phyloP scores from a whole-genome alignment of 2,888 invertebrate genomes.

The Acrobasis suavella region DNA sequence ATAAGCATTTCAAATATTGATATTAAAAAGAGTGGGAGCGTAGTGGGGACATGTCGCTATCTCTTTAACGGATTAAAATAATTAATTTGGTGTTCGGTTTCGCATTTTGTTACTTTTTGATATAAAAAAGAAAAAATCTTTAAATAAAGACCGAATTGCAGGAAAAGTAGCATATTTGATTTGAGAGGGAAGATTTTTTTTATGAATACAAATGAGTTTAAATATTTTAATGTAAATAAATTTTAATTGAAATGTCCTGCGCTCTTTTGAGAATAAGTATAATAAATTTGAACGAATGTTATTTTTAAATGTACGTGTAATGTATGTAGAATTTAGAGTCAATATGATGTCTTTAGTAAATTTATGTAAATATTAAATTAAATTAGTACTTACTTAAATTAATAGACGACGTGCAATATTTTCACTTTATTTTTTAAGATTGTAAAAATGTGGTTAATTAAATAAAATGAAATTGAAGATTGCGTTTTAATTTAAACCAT shows the following conservation, averaged over 20 bases:
- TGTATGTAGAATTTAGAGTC: neutral
- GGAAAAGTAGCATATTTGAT: too few relatives aligned
- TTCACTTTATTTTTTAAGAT: slow-evolving; percentile 34
- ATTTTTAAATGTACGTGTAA: neutral
- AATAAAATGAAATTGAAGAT: slow-evolving; percentile 29
- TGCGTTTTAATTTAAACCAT: slow-evolving; percentile 23
- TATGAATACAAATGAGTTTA: too few relatives aligned
- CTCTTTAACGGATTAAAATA: too few relatives aligned
- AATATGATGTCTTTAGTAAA: neutral
- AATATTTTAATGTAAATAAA: neutral
- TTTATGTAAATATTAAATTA: slow-evolving; percentile 17
- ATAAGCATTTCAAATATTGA: too few relatives aligned
- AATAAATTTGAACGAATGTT: neutral
- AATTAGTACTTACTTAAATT: slow-evolving; percentile 16
- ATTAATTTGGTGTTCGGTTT: too few relatives aligned
- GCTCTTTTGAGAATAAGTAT: neutral
- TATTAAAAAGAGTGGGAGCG: too few relatives aligned
- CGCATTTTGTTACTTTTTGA: too few relatives aligned
- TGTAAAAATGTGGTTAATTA: slow-evolving; percentile 36
- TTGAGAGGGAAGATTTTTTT: too few relatives aligned
- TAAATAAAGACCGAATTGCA: too few relatives aligned
- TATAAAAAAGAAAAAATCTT: too few relatives aligned
- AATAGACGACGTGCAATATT: slow-evolving; percentile 34
- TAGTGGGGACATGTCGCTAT: too few relatives aligned
- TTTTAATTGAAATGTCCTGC: neutral